These are phyloP conservation scores for Epicauta chinensis DNA, from an alignment of 1,140 invertebrate species.

Conservation along the genomic window DNA sequence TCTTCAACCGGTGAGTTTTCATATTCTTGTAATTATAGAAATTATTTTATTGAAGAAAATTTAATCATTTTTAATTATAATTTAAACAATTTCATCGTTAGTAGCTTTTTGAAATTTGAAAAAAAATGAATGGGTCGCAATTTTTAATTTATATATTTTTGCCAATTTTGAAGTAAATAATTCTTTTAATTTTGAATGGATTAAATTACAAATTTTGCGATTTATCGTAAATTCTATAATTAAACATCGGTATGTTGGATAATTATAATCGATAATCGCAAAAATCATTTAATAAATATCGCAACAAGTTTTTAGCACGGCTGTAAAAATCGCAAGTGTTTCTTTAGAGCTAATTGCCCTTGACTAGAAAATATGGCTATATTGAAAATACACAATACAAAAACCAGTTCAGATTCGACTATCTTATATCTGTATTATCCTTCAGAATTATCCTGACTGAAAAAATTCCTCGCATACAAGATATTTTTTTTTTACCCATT, in stretches of 20 bases:
- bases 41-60: neutral
- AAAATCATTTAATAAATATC: neutral
- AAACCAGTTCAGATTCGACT: no score
- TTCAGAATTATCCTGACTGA: no score
- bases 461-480: no score
- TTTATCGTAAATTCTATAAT: slow-evolving; percentile 1
- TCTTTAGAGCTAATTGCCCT: slow-evolving; percentile 13
- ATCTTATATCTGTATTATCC: no score
- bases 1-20: slow-evolving; percentile 16
- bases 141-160: no score
- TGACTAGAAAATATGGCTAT: slow-evolving; percentile 4
- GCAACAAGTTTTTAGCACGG: slow-evolving; percentile 11
- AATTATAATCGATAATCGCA: slow-evolving; percentile 5
- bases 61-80: no score
- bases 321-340: slow-evolving; percentile 14
- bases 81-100: no score
- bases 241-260: slow-evolving; percentile 9
- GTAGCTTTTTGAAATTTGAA: no score
- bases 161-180: neutral
- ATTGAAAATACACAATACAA: no score
- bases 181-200: slow-evolving; percentile 1
- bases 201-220: no score
- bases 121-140: no score
- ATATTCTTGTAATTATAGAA: neutral
- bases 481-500: no score